Percentiles rank a stretch among this genome's conserved stretches.
Evolutionary conservation across 2,113 vertebrate species (phyloP).

Genomic region (Scomber colias): DNA sequence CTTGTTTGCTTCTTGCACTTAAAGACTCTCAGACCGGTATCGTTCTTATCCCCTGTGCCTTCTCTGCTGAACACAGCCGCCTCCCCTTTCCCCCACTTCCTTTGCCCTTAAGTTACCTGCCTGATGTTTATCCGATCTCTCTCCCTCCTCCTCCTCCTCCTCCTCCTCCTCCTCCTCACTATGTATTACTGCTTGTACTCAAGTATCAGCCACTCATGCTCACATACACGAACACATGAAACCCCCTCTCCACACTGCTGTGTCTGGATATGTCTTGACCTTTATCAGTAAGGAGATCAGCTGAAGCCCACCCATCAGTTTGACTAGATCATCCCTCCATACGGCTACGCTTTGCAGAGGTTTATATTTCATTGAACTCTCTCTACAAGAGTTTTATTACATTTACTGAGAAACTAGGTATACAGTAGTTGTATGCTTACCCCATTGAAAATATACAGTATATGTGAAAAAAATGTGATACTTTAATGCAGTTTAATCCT

Average conservation of each 20-base stretch:
- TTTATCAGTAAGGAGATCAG: constrained; percentile 36
- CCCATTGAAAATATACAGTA: background rate
- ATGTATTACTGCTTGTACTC: constrained; percentile 18
- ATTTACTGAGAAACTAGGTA: background rate
- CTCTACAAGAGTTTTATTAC: background rate
- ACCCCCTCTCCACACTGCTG: constrained; percentile 22
- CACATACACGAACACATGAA: constrained; percentile 36
- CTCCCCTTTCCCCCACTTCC: background rate
- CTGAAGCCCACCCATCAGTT: constrained; percentile 1
- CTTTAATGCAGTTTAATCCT: background rate
- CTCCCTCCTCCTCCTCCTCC: too few species aligned
- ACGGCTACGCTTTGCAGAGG: background rate
- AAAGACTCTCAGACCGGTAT: constrained; percentile 50
- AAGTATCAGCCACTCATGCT: constrained; percentile 4
- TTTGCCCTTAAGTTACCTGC: constrained; percentile 5
- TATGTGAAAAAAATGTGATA: background rate
- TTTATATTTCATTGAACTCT: background rate
- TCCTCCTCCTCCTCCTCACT: background rate
- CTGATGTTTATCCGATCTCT: constrained; percentile 46
- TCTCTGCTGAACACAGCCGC: background rate
- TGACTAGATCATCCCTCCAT: background rate
- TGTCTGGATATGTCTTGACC: constrained; percentile 48
- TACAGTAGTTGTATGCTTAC: too few species aligned
- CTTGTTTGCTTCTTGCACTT: background rate
- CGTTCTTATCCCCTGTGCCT: constrained; percentile 29